Conservation (phyloP, 2,888 invertebrate genomes). For the Ophonus ardosiacus region DNA sequence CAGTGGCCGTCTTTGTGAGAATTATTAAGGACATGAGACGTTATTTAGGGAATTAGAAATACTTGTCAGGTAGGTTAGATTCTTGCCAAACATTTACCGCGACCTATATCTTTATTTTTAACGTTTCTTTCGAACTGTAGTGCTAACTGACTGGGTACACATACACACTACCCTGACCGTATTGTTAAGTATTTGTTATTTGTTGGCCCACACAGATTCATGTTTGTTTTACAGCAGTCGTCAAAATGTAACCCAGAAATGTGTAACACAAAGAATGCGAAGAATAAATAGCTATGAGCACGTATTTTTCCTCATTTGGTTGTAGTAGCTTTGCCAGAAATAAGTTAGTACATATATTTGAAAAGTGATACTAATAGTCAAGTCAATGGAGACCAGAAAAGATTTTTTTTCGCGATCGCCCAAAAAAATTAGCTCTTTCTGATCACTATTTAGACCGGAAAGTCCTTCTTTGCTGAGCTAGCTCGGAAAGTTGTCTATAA, state of each 20-base stretch:
- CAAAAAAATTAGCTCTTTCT: no score
- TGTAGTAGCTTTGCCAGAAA: not conserved
- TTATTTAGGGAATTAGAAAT: conserved; percentile 26
- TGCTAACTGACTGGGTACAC: conserved; percentile 50
- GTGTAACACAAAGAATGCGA: conserved; percentile 1
- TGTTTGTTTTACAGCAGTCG: conserved; percentile 19
- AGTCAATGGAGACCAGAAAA: no score
- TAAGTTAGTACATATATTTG: no score
- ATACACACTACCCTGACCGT: conserved; percentile 50
- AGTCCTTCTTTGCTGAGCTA: no score
- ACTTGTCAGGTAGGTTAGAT: conserved; percentile 37
- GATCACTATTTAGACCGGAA: no score
- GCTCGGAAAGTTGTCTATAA: no score
- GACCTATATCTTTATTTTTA: conserved; percentile 60
- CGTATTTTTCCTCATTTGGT: not conserved
- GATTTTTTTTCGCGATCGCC: no score
- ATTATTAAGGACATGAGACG: conserved; percentile 37
- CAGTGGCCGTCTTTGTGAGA: conserved; percentile 11
- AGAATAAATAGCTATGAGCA: not conserved
- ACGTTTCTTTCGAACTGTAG: conserved; percentile 32
- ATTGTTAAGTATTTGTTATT: conserved; percentile 49
- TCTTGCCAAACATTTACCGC: conserved; percentile 45
- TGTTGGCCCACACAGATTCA: conserved; percentile 41
- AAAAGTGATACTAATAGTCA: no score
- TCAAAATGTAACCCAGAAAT: conserved; percentile 14